Evolutionary conservation across 64 coral and sea anemone genomes (phyloP).

Genomic region (Actinia tenebrosa): DNA sequence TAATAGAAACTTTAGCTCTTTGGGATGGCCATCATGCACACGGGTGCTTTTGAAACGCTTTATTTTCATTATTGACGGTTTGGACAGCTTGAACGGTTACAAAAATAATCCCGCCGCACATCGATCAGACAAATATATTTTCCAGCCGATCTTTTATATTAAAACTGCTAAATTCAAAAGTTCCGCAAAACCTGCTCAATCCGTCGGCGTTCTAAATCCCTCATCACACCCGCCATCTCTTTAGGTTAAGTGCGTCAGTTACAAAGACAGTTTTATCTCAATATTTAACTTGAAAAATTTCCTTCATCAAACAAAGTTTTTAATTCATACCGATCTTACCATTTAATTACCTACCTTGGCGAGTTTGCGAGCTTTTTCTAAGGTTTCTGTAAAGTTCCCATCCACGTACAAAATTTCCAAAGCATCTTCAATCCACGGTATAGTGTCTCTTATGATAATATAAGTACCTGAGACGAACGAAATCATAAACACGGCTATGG

Average conservation of each 20-base stretch:
- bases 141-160: not conserved
- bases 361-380: constrained; percentile 54
- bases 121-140: too few species aligned
- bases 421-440: constrained; percentile 84
- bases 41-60: not conserved
- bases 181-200: too few species aligned
- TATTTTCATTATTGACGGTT: not conserved
- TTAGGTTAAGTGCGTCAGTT: not conserved
- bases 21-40: not conserved
- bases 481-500: constrained; percentile 76
- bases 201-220: not conserved
- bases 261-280: not conserved
- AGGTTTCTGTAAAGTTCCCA: constrained; percentile 76
- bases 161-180: not conserved
- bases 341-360: constrained; percentile 46
- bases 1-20: not conserved
- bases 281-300: not conserved
- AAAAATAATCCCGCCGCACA: not conserved
- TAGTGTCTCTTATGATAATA: constrained; percentile 50
- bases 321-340: not conserved
- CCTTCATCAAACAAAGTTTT: not conserved
- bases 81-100: not conserved
- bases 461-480: constrained; percentile 73
- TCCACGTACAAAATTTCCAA: constrained; percentile 83
- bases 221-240: not conserved